Base-by-base conservation (phyloP, 2,888 invertebrate genomes). In the Cremastinae sp. region DNA sequence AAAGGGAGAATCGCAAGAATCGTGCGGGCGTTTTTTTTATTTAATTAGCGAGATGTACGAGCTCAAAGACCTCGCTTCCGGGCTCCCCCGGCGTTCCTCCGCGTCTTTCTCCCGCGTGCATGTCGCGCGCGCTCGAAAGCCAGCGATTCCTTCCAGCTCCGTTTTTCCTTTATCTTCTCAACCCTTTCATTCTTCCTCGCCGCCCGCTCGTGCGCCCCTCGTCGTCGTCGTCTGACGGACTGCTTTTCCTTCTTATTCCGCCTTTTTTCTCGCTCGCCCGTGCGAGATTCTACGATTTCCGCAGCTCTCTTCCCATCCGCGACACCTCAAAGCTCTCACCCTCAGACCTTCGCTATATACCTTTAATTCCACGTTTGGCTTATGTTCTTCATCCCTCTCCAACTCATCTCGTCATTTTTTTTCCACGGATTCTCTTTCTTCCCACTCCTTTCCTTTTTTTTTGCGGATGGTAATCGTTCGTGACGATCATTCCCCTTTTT, bases 31-130 rank as follows among this genome's bases (percentile, higher is more conserved):
- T 76, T 83, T 84, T 85, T 83, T 86, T 86, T 84, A 87, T 88
- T 88, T 87, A 87, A 88, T 88, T 88, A 88, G 84, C 84, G 83
- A 86, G 83, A 85, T 86, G 85, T 84, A 84, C 84, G 84, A 81
- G 81, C 80, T 85, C 84, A 84, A 87, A 85, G 84, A 82, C 80
- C 80, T 79, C 79, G 78, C 74, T 75, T 74, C 70, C 68, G 70
- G 61, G 62, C 64, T 65, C 65, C 64, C 61, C 54, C 49, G 59
- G 59, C 56, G 62, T 65, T 65, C 70, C 64, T 61, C 61, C 49
- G 59, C 58, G 70, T 59, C 28, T 38, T 53, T 59, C 65, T 64
- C 36, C 56, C 58, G 62, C 22, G 65, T 53, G 34, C 18, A 53
- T 18, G 69, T 16, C 14, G 43, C 12, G 20, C 18, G 36, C 68